Percentiles rank a stretch among this genome's conserved stretches.
Conservation (phyloP, 2,888 invertebrate species). For the Agrotis segetum region DNA sequence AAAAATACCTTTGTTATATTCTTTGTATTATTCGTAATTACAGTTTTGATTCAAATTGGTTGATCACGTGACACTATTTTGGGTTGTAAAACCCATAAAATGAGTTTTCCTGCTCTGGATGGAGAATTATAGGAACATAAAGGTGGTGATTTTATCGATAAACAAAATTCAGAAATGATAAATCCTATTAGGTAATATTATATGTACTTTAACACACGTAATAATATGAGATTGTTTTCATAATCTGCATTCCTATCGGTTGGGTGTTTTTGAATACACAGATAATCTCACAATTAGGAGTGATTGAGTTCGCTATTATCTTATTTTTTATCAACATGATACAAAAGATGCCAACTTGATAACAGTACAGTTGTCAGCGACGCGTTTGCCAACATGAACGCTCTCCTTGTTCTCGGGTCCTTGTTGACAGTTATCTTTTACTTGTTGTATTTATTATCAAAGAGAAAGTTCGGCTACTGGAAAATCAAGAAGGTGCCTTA, state of each 20-base stretch:
- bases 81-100: too few relatives aligned
- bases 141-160: too few relatives aligned
- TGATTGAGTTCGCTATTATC: not conserved
- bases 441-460: slow-evolving; percentile 53
- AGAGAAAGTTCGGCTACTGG: slow-evolving; percentile 71
- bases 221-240: slow-evolving; percentile 4
- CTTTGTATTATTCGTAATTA: too few relatives aligned
- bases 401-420: slow-evolving; percentile 14
- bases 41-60: too few relatives aligned
- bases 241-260: not conserved
- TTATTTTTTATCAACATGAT: not conserved
- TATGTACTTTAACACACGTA: too few relatives aligned
- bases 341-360: too few relatives aligned
- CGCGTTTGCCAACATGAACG: slow-evolving; percentile 25
- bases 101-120: too few relatives aligned
- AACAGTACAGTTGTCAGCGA: slow-evolving; percentile 5
- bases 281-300: not conserved
- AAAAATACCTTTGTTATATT: too few relatives aligned
- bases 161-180: too few relatives aligned
- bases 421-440: slow-evolving; percentile 16
- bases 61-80: too few relatives aligned
- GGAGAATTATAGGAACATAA: too few relatives aligned
- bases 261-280: not conserved
- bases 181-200: too few relatives aligned
- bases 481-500: slow-evolving; percentile 69